Base-by-base conservation (phyloP, 1,140 invertebrate species). In the Lysiphlebus fabarum region DNA sequence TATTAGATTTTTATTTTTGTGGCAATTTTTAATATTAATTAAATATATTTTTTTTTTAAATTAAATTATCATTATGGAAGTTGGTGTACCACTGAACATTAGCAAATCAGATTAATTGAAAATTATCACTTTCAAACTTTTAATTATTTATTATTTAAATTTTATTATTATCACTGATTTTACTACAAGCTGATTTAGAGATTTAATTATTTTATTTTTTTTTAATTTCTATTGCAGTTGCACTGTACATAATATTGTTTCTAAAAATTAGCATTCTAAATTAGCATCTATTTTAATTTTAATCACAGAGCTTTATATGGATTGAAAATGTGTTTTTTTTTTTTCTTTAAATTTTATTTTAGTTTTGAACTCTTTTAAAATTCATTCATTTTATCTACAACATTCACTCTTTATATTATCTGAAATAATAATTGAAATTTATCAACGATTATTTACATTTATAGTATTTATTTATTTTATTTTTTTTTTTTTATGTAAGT, bases 291-390 rank as follows among this genome's bases (percentile, higher is more conserved):
- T 59, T 56, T 58, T 58, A 50, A 47, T 55, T 61, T 50, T 55
- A 60, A 65, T 65, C 61, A 60, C 64, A 65, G 64, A 65, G 64
- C 64, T 59, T 58, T 61, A 61, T 62, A 65, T 58, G 37, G 50
- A 61, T 58, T 62, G 61, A 65, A 65, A 65, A 65, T 65, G 63
- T 57, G 43, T 62, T 26, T 26, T 26, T 26, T 17, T 26, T 26
- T 26, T 26, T 17, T 26, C 4, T 26, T 26, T 37, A 56, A 59
- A 51, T 53, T 48, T 42, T 47, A 44, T 53, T 60, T 59, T 56
- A 57, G 42, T 34, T 51, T 10, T 51, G 4, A 1, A 11, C 10
- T 57, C 26, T 44, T 33, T n/a, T 48, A 12, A 48, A 57, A 11
- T 57, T 57, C 55, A 48, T 57, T 48, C 48, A 47, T 44, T 56